Percentiles rank a stretch among this genome's conserved stretches.
phyloP scores from a whole-genome alignment of 2,113 vertebrate species.

The Dasyornis broadbenti region DNA sequence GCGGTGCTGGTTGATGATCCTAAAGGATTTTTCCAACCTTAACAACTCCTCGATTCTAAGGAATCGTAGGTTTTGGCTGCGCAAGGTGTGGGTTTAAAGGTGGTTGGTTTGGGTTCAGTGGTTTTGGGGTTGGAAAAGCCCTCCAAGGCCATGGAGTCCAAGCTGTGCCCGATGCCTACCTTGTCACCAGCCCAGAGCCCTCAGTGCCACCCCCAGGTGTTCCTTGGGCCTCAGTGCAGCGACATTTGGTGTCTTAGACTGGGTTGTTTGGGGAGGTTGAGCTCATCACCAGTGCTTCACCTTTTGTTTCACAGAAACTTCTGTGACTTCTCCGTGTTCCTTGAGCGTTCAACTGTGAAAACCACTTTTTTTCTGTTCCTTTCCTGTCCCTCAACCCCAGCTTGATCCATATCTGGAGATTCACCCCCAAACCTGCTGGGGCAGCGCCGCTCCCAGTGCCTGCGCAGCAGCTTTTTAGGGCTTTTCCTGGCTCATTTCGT shows the following conservation, averaged over 20 bases:
- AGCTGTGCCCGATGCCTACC: neutral
- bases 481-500: neutral
- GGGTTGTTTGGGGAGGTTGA: neutral
- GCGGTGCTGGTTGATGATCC: neutral
- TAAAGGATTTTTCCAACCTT: neutral
- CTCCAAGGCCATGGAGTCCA: neutral
- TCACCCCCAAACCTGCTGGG: neutral
- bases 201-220: fast-evolving
- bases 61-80: neutral
- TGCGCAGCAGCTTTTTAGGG: neutral
- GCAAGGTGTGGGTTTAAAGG: neutral
- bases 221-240: fast-evolving
- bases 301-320: neutral
- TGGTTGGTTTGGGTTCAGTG: fast-evolving
- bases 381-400: neutral
- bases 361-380: fast-evolving
- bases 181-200: neutral
- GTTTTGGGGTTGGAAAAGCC: neutral
- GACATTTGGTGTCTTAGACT: fast-evolving
- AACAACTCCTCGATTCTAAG: fast-evolving
- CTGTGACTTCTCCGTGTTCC: neutral
- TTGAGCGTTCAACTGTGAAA: neutral
- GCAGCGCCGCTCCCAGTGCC: fast-evolving
- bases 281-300: neutral
- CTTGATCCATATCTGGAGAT: neutral